These are phyloP conservation scores for Neuroterus valhalla DNA, from an alignment of 1,140 invertebrate species.

Conservation along the genomic window DNA sequence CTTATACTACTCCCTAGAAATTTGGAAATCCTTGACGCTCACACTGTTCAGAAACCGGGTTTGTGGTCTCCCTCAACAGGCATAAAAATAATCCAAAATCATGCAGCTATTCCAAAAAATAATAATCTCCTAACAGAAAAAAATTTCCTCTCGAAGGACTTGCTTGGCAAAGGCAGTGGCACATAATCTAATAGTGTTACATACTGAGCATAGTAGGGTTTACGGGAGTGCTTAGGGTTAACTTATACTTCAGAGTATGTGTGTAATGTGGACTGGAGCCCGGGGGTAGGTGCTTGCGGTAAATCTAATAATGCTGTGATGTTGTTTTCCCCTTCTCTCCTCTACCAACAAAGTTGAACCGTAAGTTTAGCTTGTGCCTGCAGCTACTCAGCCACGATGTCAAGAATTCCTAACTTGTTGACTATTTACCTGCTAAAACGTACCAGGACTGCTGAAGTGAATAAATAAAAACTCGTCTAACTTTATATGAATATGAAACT, in stretches of 20 bases:
- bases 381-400: slow-evolving; percentile 50
- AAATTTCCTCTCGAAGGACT: neutral
- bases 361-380: slow-evolving; percentile 55
- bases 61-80: too few relatives aligned
- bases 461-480: neutral
- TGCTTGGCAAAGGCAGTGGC: neutral
- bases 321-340: slow-evolving; percentile 65
- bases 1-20: too few relatives aligned
- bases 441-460: neutral
- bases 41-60: too few relatives aligned
- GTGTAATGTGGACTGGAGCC: slow-evolving; percentile 64
- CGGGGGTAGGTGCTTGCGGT: slow-evolving; percentile 73
- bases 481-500: too few relatives aligned
- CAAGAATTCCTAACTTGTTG: slow-evolving; percentile 50
- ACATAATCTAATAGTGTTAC: slow-evolving; percentile 19
- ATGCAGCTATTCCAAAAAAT: too few relatives aligned
- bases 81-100: too few relatives aligned
- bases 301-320: slow-evolving; percentile 76
- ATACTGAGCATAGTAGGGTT: slow-evolving; percentile 50
- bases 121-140: neutral
- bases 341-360: slow-evolving; percentile 45
- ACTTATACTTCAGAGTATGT: slow-evolving; percentile 67
- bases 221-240: slow-evolving; percentile 64
- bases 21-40: too few relatives aligned
- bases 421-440: neutral